Evolutionary conservation across 2,113 vertebrate genomes (phyloP), one percentile per base, ranked within the genome.

Genomic region (Phoenicopterus ruber): DNA sequence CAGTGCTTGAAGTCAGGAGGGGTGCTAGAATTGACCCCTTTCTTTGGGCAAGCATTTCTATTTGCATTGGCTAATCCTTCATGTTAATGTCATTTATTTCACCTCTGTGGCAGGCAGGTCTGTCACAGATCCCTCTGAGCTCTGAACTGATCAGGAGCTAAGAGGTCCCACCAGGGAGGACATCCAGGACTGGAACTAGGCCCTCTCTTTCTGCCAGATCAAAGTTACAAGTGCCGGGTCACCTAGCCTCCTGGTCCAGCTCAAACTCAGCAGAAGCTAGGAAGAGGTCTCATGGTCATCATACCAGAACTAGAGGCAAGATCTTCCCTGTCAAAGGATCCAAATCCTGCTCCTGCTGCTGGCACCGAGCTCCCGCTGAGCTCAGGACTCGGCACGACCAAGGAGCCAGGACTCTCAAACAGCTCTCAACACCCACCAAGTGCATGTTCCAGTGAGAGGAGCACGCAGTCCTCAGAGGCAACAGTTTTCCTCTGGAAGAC

Each of bases 381-480:
- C 57, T 83, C 69, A 81, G 63, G 28, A 86, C 49, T 57, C 36
- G 77, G 12, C 28, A 49, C 11, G 34, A 55, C 11, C 11, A 18
- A n/a, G 49, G 15, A 66, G 28, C 11, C 54, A 61, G 24, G 31
- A 13, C 12, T 59, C n/a, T 61, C 61, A 71, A 65, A 47, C 5
- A 18, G 11, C 26, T 72, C 40, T 40, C 28, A 44, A 28, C 13
- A 69, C 12, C 14, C 40, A 47, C 3, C 0, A 1, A 32, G 17
- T 38, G 29, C 4, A 4, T n/a, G 18, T 6, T 40, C 7, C 11
- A 50, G 26, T 13, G 13, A 77, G n/a, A 80, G 4, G 22, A 73
- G 24, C 32, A 19, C 0, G 5, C 3, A 49, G 0, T 21, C 72
- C 46, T 73, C 40, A 66, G 54, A 52, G 31, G 38, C 36, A 80